Conservation (phyloP, 30 jellyfish, hydroid and myxozoan genomes). For the Cassiopea andromeda region DNA sequence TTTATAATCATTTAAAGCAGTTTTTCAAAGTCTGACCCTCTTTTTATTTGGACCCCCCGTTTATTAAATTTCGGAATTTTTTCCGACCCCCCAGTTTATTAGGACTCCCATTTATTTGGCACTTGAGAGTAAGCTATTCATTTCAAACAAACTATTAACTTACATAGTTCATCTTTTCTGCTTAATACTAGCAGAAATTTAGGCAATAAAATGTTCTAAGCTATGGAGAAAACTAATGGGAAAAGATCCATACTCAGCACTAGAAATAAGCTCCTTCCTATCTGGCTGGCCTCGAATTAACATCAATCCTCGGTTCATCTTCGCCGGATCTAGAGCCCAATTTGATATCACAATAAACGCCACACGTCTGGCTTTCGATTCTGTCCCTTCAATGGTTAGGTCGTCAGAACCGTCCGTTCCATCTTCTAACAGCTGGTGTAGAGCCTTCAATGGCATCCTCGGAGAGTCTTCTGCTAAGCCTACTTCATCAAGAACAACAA, state of each 20-base stretch:
- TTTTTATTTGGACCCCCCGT: too few relatives aligned
- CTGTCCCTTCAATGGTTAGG: conserved; percentile 64
- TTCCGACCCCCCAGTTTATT: too few relatives aligned
- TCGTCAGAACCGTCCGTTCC: conserved; percentile 93
- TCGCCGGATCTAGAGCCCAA: conserved; percentile 88
- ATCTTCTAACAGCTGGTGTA: conserved; percentile 89
- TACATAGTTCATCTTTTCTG: too few relatives aligned
- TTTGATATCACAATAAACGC: conserved; percentile 86
- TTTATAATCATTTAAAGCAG: too few relatives aligned
- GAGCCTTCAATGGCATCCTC: conserved; percentile 88
- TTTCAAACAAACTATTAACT: too few relatives aligned
- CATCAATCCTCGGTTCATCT: conserved; percentile 84
- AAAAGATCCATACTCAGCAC: conserved; percentile 66
- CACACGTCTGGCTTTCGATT: conserved; percentile 62
- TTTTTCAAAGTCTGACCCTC: too few relatives aligned
- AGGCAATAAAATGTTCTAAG: too few relatives aligned
- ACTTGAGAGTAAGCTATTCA: too few relatives aligned
- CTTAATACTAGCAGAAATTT: too few relatives aligned
- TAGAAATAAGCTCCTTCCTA: conserved; percentile 54
- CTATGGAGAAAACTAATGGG: background rate
- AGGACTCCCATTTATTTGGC: too few relatives aligned
- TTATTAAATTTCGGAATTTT: too few relatives aligned
- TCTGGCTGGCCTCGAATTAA: conserved; percentile 77
- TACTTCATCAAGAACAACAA: conserved; percentile 88
- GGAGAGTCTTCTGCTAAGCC: conserved; percentile 91